A percentile compares a stretch with the other conserved stretches of the same genome.
These are phyloP conservation scores for Heliocidaris tuberculata DNA, from an alignment of 35 echinoderm and acorn worm genomes.

Conservation along the genomic window DNA sequence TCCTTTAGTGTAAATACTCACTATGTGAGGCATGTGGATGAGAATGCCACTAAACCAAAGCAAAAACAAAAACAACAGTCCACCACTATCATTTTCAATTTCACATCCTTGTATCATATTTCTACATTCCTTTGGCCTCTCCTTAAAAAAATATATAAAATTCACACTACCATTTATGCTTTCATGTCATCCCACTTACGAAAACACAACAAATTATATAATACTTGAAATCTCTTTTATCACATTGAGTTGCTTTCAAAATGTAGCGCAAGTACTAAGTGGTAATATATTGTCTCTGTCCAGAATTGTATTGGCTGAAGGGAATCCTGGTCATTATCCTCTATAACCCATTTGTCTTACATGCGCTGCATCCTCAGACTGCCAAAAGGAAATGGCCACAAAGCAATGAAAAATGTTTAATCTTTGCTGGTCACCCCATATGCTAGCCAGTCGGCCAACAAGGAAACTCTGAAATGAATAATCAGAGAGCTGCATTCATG, in stretches of 20 bases:
- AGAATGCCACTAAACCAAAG: no score
- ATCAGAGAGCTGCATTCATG: constrained; percentile 1
- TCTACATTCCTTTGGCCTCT: no score
- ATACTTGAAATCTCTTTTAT: neutral
- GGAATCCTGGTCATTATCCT: neutral
- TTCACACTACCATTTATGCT: no score
- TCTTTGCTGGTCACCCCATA: neutral
- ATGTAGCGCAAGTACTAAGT: neutral
- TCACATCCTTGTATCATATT: no score
- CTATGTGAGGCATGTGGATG: no score
- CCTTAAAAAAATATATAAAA: no score
- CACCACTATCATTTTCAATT: no score
- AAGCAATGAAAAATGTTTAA: neutral
- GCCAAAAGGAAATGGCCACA: neutral
- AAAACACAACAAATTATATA: neutral
- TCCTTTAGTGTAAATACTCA: no score
- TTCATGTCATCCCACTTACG: neutral
- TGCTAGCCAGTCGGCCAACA: neutral
- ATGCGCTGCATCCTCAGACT: neutral
- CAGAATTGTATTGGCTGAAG: neutral
- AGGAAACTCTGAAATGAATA: neutral
- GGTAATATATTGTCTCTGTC: neutral
- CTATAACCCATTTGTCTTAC: neutral
- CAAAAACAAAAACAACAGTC: no score
- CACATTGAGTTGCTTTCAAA: neutral